These are phyloP conservation scores for Vulpes ferrilata DNA, from an alignment of 2,113 vertebrate genomes.

Conservation along the genomic window DNA sequence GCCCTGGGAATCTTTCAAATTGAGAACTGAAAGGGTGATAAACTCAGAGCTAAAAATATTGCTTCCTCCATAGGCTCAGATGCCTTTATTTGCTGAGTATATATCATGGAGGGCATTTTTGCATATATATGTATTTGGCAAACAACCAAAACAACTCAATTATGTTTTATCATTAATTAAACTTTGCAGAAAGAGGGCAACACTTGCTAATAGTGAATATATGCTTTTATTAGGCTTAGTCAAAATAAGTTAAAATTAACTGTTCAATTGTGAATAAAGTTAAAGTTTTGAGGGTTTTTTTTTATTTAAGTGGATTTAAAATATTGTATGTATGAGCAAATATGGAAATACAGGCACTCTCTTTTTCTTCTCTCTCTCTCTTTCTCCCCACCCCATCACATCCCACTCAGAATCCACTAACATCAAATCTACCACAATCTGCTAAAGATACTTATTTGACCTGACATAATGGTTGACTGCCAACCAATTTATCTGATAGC, in stretches of 20 bases:
- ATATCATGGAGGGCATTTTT: slow-evolving; percentile 50
- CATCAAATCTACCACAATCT: slow-evolving; percentile 34
- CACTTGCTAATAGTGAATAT: slow-evolving; percentile 40
- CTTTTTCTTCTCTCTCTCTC: too few species aligned
- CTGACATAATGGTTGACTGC: slow-evolving; percentile 14
- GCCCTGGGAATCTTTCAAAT: not conserved
- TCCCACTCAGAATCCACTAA: not conserved
- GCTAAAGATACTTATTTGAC: not conserved
- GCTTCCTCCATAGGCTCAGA: slow-evolving; percentile 47
- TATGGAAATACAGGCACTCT: not conserved
- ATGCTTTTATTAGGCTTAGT: slow-evolving; percentile 68
- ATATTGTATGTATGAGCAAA: not conserved
- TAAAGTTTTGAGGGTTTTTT: not conserved
- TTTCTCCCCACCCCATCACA: not conserved
- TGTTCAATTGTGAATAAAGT: slow-evolving; percentile 28
- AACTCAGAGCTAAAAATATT: slow-evolving; percentile 52
- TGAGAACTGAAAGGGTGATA: slow-evolving; percentile 59
- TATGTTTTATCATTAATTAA: slow-evolving; percentile 77
- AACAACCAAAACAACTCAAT: slow-evolving; percentile 65
- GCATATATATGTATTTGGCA: slow-evolving; percentile 53
- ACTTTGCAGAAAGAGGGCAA: slow-evolving; percentile 61
- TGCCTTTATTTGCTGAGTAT: not conserved
- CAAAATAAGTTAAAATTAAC: slow-evolving; percentile 60
- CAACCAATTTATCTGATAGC: slow-evolving; percentile 61
- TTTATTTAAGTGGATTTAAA: slow-evolving; percentile 42